A percentile compares a stretch with the other conserved stretches of the same genome.
Conservation (phyloP, 2,888 invertebrate genomes). For the Alcis repandata region DNA sequence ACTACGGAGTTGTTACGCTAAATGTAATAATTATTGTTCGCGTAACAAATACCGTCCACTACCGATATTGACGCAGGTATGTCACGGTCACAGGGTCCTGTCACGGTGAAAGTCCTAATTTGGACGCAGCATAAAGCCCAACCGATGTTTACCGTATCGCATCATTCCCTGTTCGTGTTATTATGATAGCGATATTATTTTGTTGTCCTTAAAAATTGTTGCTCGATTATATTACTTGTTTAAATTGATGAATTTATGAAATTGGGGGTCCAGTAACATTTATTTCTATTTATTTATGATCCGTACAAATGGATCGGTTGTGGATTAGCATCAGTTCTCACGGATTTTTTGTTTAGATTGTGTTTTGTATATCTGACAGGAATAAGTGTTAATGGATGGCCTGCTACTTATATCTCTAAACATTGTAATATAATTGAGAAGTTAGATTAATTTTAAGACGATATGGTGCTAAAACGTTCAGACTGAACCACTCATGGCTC, state of each 20-base stretch:
- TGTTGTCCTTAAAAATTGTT: slow-evolving; percentile 53
- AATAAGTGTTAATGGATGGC: background rate
- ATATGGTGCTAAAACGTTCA: slow-evolving; percentile 77
- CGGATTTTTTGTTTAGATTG: no score
- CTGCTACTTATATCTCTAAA: background rate
- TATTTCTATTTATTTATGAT: background rate
- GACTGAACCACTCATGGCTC: slow-evolving; percentile 77
- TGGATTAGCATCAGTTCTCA: background rate
- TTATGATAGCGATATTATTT: slow-evolving; percentile 75
- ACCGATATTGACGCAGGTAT: no score
- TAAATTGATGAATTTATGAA: background rate
- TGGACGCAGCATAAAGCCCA: slow-evolving; percentile 24
- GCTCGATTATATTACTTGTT: slow-evolving; percentile 37
- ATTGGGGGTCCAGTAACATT: background rate
- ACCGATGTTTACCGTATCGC: slow-evolving; percentile 67
- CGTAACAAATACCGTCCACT: no score
- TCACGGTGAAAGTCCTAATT: no score
- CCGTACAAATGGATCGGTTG: background rate
- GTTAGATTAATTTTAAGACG: slow-evolving; percentile 65
- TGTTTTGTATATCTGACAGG: no score
- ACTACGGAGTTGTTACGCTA: no score
- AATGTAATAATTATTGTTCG: no score
- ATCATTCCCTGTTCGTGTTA: slow-evolving; percentile 78
- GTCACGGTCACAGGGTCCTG: no score
- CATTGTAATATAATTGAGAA: slow-evolving; percentile 19